Base-by-base conservation (phyloP, 2,113 vertebrate genomes). In the Tupaia chinensis region DNA sequence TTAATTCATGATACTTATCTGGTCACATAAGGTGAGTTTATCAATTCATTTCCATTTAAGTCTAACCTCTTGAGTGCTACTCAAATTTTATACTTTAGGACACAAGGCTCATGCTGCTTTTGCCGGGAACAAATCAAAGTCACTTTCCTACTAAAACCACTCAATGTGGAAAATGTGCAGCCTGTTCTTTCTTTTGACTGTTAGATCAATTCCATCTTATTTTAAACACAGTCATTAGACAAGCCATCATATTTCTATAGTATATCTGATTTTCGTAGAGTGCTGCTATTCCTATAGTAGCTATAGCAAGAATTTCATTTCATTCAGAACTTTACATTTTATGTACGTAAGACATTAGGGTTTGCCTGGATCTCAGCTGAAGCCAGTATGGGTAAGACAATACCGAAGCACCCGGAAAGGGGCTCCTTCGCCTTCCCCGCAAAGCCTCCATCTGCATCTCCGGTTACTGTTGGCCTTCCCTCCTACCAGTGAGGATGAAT, bases 11-110 rank as follows among this genome's bases (percentile, higher is more conserved):
- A 78, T 23, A 66, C 53, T 86, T 83, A 86, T 11, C 65, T 60
- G 68, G 85, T 74, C 91, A 85, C 15, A 2, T 54, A 78, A n/a
- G 34, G 86, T 17, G 60, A 90, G 66, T 44, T 69, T 88, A 79
- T 72, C 79, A 58, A n/a, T 83, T 91, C 66, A 54, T 44, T 95
- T 78, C 56, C 54, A 84, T 54, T 84, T 81, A 90, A n/a, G 73
- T 70, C n/a, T 92, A 74, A 70, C 44, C 68, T 84, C 27, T 65
- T 61, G 29, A 82, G 17, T 27, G 25, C 29, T 66, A 53, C n/a
- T 27, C 5, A 32, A 53, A 82, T 69, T 66, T 74, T 68, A 69
- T 32, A 32, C 34, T 79, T 87, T 9, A 83, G 27, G 79, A 76
- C n/a, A 77, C 34, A 83, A 89, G 34, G 17, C 14, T 70, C 56